Evolutionary conservation across 1,140 invertebrate genomes (phyloP).

Genomic region (Stenopsyche tienmushanensis): DNA sequence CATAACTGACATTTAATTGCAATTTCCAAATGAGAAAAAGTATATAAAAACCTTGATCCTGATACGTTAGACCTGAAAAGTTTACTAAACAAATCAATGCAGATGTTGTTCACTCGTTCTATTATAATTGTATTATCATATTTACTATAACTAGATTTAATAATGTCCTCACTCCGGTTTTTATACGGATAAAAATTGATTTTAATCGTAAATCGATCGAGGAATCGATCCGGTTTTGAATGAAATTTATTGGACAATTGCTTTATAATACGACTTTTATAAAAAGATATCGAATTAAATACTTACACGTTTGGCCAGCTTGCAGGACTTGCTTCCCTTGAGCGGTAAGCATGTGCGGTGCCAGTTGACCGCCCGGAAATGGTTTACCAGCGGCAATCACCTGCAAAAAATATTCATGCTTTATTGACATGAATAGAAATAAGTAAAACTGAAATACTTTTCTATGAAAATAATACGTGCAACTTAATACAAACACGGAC

Average conservation of each 20-base stretch:
- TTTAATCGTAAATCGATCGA: no score
- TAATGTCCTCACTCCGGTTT: no score
- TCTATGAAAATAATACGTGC: no score
- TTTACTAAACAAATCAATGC: conserved; percentile 57
- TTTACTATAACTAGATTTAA: no score
- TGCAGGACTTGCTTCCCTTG: conserved; percentile 68
- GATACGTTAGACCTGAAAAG: conserved; percentile 57
- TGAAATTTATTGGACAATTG: not conserved
- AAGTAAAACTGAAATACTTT: no score
- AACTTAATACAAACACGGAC: no score
- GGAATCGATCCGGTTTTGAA: not conserved
- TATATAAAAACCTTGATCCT: conserved; percentile 55
- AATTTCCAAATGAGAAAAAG: conserved; percentile 24
- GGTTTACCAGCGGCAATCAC: conserved; percentile 79
- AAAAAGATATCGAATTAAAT: conserved; percentile 3
- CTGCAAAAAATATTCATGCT: conserved; percentile 52
- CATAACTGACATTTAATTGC: not conserved
- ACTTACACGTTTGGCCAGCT: conserved; percentile 58
- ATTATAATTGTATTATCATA: not conserved
- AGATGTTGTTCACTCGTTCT: conserved; percentile 46
- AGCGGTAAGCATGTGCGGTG: conserved; percentile 75
- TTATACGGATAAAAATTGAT: no score
- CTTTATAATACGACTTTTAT: not conserved
- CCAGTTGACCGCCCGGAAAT: conserved; percentile 75
- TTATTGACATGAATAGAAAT: no score